Evolutionary conservation across 2,888 invertebrate genomes (phyloP).

Genomic region (Scaptomyza flava): DNA sequence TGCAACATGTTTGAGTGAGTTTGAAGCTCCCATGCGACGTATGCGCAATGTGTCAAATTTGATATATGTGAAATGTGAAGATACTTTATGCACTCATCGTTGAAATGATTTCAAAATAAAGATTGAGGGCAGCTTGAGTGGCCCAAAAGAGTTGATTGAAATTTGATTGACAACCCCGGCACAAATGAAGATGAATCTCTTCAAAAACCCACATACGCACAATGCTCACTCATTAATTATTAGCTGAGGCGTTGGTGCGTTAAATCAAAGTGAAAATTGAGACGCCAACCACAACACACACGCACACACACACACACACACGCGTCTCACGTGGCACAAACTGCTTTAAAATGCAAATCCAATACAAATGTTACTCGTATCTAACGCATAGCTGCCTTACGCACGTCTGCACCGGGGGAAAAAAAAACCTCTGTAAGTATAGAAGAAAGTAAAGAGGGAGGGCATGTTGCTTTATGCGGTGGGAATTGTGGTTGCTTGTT

Average conservation of each 20-base stretch:
- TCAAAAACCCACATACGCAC: background rate
- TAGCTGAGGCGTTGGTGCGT: constrained; percentile 53
- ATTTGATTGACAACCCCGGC: constrained; percentile 59
- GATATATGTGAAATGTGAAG: background rate
- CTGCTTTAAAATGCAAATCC: constrained; percentile 70
- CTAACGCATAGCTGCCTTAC: constrained; percentile 49
- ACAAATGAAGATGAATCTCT: constrained; percentile 53
- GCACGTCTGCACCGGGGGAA: constrained; percentile 54
- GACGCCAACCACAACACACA: background rate
- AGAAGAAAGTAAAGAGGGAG: background rate
- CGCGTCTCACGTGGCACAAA: constrained; percentile 60
- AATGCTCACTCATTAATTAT: constrained; percentile 36
- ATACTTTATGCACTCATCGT: constrained; percentile 2
- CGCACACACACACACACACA: background rate
- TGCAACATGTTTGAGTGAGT: constrained; percentile 76
- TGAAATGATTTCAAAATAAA: constrained; percentile 38
- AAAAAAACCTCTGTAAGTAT: constrained; percentile 19
- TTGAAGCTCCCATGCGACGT: constrained; percentile 51
- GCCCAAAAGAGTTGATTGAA: constrained; percentile 56
- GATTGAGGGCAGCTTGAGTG: constrained; percentile 27
- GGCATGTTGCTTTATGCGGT: constrained; percentile 4
- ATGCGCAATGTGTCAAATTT: constrained; percentile 45
- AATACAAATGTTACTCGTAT: constrained; percentile 57
- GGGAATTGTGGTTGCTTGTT: constrained; percentile 1
- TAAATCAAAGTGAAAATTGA: constrained; percentile 62